Conservation (phyloP, 2,113 vertebrate species). For the Eonycteris spelaea region DNA sequence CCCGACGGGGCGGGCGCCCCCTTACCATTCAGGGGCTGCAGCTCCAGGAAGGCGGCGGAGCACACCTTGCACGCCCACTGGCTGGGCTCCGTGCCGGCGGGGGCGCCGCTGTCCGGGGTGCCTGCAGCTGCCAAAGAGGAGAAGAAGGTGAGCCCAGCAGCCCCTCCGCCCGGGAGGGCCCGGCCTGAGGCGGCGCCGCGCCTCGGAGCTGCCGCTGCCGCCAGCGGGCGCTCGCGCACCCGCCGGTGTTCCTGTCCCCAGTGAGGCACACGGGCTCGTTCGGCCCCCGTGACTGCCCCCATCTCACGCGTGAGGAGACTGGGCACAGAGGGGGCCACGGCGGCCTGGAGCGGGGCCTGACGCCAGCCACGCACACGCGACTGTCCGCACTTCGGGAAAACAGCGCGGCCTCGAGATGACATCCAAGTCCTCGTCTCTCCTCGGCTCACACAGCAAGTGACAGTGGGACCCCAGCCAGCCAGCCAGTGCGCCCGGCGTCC, state of each 20-base stretch:
- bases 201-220: accelerated
- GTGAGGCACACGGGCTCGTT: accelerated
- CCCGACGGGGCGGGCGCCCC: too few relatives aligned
- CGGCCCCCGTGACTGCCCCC: accelerated
- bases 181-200: accelerated
- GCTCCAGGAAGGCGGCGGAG: slow-evolving; percentile 80
- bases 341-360: accelerated
- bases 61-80: slow-evolving; percentile 86
- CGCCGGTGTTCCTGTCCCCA: accelerated
- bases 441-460: accelerated
- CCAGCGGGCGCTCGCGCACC: accelerated
- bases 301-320: not conserved
- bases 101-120: slow-evolving; percentile 70
- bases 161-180: not conserved
- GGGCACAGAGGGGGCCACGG: accelerated
- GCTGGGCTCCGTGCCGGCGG: slow-evolving; percentile 77
- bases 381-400: not conserved
- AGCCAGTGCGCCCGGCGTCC: accelerated
- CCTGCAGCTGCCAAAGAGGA: slow-evolving; percentile 61
- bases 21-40: slow-evolving; percentile 86
- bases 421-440: not conserved
- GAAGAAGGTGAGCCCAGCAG: not conserved
- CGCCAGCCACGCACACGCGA: not conserved
- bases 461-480: accelerated
- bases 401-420: not conserved